Base-by-base conservation (phyloP, 2,888 invertebrate species). In the Lissocephala sabroskyi region DNA sequence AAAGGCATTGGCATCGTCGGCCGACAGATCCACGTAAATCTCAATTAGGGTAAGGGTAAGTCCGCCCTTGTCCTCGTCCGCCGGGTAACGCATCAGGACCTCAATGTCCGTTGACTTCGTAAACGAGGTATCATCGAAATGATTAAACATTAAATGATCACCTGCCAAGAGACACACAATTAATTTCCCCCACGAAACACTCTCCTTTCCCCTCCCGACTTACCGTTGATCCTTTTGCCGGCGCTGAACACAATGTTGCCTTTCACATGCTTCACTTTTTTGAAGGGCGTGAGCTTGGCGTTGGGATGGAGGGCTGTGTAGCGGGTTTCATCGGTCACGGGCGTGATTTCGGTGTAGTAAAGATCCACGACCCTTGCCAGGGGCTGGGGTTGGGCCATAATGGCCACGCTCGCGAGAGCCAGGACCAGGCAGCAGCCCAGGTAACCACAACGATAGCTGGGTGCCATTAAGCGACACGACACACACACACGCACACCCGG, bases 211-310 rank as follows among this genome's bases (percentile, higher is more conserved):
- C n/a, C n/a, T n/a, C n/a, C n/a, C n/a, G n/a, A n/a, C n/a, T n/a
- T n/a, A n/a, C n/a, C n/a, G n/a, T n/a, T n/a, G n/a, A 80, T 79
- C 5, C 81, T 65, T 33, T 70, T 51, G 2, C 83, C 82, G 5
- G 62, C 37, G 2, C 62, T 71, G 50, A 83, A 83, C 1, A 79
- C 71, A 30, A 71, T 58, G 32, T 78, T 81, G n/a, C 82, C 82
- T 43, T 82, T 81, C n/a, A 73, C 68, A 53, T 82, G 76, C 42
- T 64, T 65, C 5, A 63, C 71, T 50, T 81, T 82, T 7, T 50
- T 45, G 40, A 82, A 67, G 2, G 60, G 18, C 2, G 37, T 49
- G 9, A 78, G 56, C 1, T 23, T 10, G 0, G 40, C 59, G 0
- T 50, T 45, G 23, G 82, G 81, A 67, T 82, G 26, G 0, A 52